These are phyloP conservation scores for Euwallacea fornicatus DNA, from an alignment of 1,140 invertebrate genomes.

Conservation along the genomic window DNA sequence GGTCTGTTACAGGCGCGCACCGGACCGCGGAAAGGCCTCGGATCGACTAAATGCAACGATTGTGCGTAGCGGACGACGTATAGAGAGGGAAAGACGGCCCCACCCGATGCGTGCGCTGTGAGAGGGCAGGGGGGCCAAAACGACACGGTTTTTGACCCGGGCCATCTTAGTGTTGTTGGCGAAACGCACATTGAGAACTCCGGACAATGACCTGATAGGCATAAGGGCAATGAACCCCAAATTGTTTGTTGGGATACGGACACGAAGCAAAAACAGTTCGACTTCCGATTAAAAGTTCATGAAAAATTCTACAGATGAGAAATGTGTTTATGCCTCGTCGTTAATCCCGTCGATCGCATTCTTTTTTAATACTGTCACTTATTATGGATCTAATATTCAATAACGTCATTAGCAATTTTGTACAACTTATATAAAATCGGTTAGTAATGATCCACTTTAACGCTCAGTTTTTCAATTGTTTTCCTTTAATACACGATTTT, in stretches of 20 bases:
- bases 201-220: conserved; percentile 9
- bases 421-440: too few species aligned
- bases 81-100: conserved; percentile 37
- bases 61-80: conserved; percentile 32
- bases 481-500: too few species aligned
- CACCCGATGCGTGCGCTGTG: conserved; percentile 50
- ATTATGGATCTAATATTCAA: too few species aligned
- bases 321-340: too few species aligned
- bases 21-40: conserved; percentile 17
- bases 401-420: too few species aligned
- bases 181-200: conserved; percentile 19
- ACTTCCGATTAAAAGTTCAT: too few species aligned
- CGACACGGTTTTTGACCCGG: conserved; percentile 51
- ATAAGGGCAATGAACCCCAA: conserved; percentile 13
- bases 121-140: conserved; percentile 34
- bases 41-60: conserved; percentile 30
- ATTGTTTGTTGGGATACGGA: background rate
- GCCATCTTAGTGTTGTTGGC: conserved; percentile 30
- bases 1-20: conserved; percentile 6
- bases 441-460: too few species aligned
- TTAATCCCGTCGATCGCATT: too few species aligned
- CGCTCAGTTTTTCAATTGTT: too few species aligned
- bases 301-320: too few species aligned
- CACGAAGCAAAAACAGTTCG: too few species aligned
- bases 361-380: too few species aligned